A percentile compares a stretch with the other conserved stretches of the same genome.
Conservation (phyloP, 1,140 invertebrate species). For the Drosophila lowei region DNA sequence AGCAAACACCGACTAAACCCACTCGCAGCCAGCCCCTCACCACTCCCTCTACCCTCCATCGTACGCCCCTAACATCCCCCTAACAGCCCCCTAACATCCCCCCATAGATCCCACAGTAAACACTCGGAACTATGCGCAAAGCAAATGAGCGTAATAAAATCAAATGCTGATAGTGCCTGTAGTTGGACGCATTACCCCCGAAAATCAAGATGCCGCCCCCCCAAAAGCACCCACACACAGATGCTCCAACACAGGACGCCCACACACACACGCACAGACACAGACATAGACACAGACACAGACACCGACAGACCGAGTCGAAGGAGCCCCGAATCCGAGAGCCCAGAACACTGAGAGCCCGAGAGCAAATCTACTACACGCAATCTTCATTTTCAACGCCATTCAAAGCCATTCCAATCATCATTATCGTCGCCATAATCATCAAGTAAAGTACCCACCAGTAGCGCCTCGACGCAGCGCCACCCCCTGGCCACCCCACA, state of each 20-base stretch:
- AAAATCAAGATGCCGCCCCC: constrained; percentile 35
- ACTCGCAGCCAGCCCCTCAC: no score
- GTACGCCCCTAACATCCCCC: neutral
- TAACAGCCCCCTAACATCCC: neutral
- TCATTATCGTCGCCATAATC: constrained; percentile 83
- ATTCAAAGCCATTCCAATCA: constrained; percentile 83
- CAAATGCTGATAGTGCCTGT: constrained; percentile 75
- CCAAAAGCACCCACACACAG: constrained; percentile 11
- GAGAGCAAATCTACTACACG: constrained; percentile 80
- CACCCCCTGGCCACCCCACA: neutral
- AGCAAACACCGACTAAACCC: no score
- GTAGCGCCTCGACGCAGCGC: constrained; percentile 62
- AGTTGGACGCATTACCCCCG: constrained; percentile 68
- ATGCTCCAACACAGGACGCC: neutral
- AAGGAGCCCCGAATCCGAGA: constrained; percentile 8
- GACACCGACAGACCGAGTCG: constrained; percentile 7
- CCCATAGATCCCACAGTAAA: constrained; percentile 1
- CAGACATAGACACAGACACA: constrained; percentile 9
- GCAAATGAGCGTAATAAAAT: constrained; percentile 79
- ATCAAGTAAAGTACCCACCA: constrained; percentile 83
- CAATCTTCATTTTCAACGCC: constrained; percentile 83
- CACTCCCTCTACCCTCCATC: neutral
- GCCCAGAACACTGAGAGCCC: constrained; percentile 4
- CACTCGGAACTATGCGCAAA: constrained; percentile 46
- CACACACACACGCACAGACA: neutral